Percentiles rank a stretch among this genome's conserved stretches.
Evolutionary conservation across 2,113 vertebrate genomes (phyloP).

Genomic region (Phrynocephalus versicolor): DNA sequence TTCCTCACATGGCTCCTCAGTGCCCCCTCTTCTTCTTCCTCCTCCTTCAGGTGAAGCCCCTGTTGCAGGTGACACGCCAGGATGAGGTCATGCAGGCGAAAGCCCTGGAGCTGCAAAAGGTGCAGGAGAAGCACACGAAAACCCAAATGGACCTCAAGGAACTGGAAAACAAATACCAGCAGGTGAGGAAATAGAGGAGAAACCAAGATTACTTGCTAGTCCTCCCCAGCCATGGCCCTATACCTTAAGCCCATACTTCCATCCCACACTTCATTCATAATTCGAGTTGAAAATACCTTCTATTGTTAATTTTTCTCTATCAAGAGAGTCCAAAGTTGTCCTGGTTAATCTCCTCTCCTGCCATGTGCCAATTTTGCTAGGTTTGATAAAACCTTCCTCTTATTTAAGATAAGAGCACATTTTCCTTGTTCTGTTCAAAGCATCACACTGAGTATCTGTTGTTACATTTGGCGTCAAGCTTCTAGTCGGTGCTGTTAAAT

Average conservation of each 20-base stretch:
- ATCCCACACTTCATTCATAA: no score
- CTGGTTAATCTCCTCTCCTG: not conserved
- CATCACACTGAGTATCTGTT: not conserved
- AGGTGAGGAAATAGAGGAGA: constrained; percentile 67
- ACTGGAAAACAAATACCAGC: constrained; percentile 79
- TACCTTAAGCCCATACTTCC: no score
- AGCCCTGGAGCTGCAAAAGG: constrained; percentile 83
- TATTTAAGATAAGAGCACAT: not conserved
- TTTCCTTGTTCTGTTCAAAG: not conserved
- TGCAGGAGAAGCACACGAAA: constrained; percentile 81
- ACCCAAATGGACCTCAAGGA: constrained; percentile 79
- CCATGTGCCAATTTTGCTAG: not conserved
- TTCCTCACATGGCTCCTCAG: not conserved
- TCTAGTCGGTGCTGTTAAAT: not conserved
- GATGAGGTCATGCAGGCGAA: constrained; percentile 89
- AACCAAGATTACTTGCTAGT: not conserved
- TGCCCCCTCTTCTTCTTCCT: not conserved
- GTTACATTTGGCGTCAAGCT: not conserved
- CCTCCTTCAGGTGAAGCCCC: constrained; percentile 83
- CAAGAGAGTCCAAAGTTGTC: not conserved
- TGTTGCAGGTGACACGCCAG: constrained; percentile 90
- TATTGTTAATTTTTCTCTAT: not conserved
- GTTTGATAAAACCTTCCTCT: not conserved
- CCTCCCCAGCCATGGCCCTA: not conserved
- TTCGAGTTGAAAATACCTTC: not conserved